Percentiles rank a stretch among this genome's conserved stretches.
These are phyloP conservation scores for Lates calcarifer DNA, from an alignment of 2,113 vertebrate genomes.

Conservation along the genomic window DNA sequence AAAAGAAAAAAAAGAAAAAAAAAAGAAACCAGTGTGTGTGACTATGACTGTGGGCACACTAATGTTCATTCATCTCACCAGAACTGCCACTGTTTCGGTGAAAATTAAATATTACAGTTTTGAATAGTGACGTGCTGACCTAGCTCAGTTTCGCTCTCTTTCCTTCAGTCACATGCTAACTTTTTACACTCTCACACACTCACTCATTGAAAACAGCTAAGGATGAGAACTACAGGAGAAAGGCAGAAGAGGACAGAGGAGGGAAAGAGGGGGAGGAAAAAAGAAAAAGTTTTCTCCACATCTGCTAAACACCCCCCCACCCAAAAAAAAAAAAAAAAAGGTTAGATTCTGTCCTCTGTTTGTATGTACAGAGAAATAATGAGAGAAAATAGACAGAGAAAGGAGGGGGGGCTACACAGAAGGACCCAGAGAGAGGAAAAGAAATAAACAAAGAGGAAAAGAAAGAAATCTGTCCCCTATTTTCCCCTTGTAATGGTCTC, in stretches of 20 bases:
- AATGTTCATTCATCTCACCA: conserved; percentile 1
- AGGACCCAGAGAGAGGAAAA: conserved; percentile 49
- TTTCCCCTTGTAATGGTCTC: conserved; percentile 79
- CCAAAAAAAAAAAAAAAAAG: conserved; percentile 64
- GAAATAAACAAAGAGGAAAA: conserved; percentile 73
- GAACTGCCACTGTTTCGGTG: conserved; percentile 5
- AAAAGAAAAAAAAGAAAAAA: conserved; percentile 1
- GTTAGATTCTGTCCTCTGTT: conserved; percentile 64
- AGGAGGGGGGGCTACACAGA: conserved; percentile 45
- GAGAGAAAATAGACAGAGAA: conserved; percentile 61
- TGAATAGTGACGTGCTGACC: conserved; percentile 19
- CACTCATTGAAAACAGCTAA: conserved; percentile 4
- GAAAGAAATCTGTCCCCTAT: conserved; percentile 74
- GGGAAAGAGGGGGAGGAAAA: conserved; percentile 29
- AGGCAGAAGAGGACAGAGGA: conserved; percentile 26
- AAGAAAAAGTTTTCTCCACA: conserved; percentile 58
- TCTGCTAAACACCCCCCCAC: too few relatives aligned
- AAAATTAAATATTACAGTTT: conserved; percentile 29
- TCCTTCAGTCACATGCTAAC: not conserved
- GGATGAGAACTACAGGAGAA: conserved; percentile 14
- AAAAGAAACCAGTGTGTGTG: conserved; percentile 1
- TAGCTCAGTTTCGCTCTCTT: conserved; percentile 8
- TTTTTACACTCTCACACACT: not conserved
- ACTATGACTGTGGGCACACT: not conserved
- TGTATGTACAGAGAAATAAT: conserved; percentile 70